Base-by-base conservation (phyloP, 2,888 invertebrate genomes). In the Syrphus vitripennis region DNA sequence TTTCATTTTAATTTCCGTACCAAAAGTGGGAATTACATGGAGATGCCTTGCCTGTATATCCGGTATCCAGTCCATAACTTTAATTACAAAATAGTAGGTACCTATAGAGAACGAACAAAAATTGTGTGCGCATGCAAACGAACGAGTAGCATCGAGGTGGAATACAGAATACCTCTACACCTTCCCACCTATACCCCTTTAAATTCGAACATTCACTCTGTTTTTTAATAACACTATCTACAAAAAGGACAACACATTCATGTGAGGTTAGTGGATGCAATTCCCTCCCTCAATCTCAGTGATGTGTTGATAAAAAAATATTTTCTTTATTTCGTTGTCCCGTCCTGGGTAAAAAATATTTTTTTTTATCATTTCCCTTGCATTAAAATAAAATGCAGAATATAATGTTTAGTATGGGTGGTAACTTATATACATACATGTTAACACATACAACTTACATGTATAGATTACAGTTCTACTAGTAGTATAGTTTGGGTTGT, bases 1-100 rank as follows among this genome's bases (percentile, higher is more conserved):
- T 79, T 83, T 75, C 79, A 83, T 83, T 83, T 83, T 83, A 83
- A 79, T 79, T 79, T 83, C 70, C 79, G 74, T 79, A 75, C 50
- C 42, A 75, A 83, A 83, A 65, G 83, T 67, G 83, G 79, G 79
- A 79, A 83, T 83, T 79, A 79, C 79, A 83, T 65, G 57, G 14
- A 26, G 74, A 74, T 75, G 78, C 55, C 63, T 67, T 67, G 67
- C 67, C 50, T 75, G 74, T 63, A 70, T 70, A 83, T 83, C 83
- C 74, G 83, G 74, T 69, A 78, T 83, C 40, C 79, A 79, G 79
- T 75, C 83, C 83, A 83, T 79, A 83, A 79, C 79, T 79, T 79
- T 71, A 83, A 83, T 83, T 83, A 83, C 83, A 83, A 83, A 83
- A 83, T 75, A 75, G 69, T 65, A 72, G 67, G 71, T 75, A 79